phyloP scores from a whole-genome alignment of 2,113 vertebrate species.

The Jaculus jaculus region DNA sequence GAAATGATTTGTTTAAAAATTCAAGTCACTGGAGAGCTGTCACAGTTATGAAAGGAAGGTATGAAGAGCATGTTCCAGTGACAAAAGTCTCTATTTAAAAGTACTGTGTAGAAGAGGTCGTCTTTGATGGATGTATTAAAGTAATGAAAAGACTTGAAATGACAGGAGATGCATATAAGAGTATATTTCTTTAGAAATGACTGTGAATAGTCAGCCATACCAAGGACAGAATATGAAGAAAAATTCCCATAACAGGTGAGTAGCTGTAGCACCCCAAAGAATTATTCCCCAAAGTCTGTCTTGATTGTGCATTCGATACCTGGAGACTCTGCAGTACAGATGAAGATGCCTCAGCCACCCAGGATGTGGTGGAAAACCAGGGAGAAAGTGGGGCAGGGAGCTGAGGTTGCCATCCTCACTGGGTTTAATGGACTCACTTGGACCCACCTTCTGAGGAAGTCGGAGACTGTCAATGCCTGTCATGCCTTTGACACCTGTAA shows the following conservation, averaged over 20 bases:
- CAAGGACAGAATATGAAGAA: background rate
- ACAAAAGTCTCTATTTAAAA: too few species aligned
- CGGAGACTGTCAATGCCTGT: background rate
- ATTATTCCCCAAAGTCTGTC: background rate
- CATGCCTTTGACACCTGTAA: background rate
- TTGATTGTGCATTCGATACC: background rate
- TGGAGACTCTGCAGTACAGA: background rate
- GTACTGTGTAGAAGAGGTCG: background rate
- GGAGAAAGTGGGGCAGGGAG: fast-evolving
- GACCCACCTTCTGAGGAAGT: background rate
- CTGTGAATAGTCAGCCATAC: background rate
- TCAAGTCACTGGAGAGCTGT: background rate
- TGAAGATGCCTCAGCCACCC: too few species aligned
- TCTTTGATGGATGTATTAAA: background rate
- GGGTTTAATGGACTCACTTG: background rate
- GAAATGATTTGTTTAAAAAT: background rate
- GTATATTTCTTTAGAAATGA: background rate
- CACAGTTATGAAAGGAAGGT: background rate
- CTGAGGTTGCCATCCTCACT: fast-evolving
- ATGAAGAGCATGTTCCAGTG: background rate
- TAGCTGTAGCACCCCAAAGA: background rate
- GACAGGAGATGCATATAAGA: background rate
- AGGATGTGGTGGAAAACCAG: background rate
- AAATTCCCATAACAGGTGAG: background rate
- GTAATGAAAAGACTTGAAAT: background rate